A percentile compares a stretch with the other conserved stretches of the same genome.
Conservation (phyloP, 1,140 invertebrate genomes). For the Bradynema listronoti region DNA sequence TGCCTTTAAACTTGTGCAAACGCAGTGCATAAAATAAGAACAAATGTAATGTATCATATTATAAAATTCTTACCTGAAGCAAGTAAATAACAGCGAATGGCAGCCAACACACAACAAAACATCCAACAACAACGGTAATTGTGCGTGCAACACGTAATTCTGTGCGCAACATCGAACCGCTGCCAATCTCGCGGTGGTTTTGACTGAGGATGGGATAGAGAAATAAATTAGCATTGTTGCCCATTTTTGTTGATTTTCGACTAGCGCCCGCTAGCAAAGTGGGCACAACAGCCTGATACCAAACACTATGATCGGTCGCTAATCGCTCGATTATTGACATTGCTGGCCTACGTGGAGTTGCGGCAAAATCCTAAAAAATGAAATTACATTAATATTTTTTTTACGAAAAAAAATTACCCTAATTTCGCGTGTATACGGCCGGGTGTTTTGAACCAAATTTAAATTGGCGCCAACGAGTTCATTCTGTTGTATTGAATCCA, state of each 20-base stretch:
- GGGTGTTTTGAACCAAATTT: too few relatives aligned
- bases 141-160: slow-evolving; percentile 66
- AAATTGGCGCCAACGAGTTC: too few relatives aligned
- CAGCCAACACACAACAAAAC: slow-evolving; percentile 90
- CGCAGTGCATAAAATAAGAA: too few relatives aligned
- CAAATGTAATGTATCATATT: too few relatives aligned
- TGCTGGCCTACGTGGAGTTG: too few relatives aligned
- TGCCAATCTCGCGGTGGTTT: slow-evolving; percentile 17
- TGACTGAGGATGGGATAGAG: slow-evolving; percentile 38
- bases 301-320: slow-evolving; percentile 32
- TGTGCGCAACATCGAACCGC: slow-evolving; percentile 38
- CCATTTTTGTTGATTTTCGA: slow-evolving; percentile 5
- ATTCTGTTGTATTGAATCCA: too few relatives aligned
- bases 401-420: too few relatives aligned
- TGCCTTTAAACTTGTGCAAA: too few relatives aligned
- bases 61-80: slow-evolving; percentile 39
- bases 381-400: too few relatives aligned
- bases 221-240: slow-evolving; percentile 15
- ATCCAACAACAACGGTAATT: slow-evolving; percentile 83
- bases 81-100: slow-evolving; percentile 65
- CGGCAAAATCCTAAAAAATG: too few relatives aligned
- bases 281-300: slow-evolving; percentile 47
- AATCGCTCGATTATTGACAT: slow-evolving; percentile 14
- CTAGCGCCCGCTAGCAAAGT: slow-evolving; percentile 28
- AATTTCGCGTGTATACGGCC: too few relatives aligned